Evolutionary conservation across 2,113 vertebrate species (phyloP).

Genomic region (Macheiramphus alcinus): DNA sequence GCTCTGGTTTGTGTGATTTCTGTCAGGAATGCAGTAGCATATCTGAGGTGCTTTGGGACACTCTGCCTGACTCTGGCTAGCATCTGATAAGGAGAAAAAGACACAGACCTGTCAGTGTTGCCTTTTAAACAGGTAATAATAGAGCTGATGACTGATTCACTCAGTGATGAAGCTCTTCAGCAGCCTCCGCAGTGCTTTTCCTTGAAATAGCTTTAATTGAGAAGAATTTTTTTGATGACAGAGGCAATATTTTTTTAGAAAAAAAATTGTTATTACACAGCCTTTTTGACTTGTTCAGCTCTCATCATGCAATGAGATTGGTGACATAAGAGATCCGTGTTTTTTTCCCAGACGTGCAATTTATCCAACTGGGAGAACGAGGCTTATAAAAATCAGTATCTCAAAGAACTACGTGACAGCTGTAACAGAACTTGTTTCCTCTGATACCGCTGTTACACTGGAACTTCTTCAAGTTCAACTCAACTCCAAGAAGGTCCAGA

Average conservation of each 20-base stretch:
- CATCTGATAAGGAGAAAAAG: neutral
- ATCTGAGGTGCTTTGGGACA: neutral
- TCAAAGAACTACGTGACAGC: neutral
- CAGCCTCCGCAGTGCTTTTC: neutral
- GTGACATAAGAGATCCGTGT: neutral
- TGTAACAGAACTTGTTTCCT: neutral
- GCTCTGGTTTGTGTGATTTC: neutral
- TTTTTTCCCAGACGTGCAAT: neutral
- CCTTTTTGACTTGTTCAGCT: neutral
- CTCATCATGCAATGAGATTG: neutral
- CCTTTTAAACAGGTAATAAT: neutral
- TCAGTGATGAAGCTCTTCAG: neutral
- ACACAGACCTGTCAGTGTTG: neutral
- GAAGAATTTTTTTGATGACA: neutral
- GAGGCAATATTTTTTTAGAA: rapidly evolving
- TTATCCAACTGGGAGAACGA: neutral
- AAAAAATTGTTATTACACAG: neutral
- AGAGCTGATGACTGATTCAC: neutral
- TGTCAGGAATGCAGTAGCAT: neutral
- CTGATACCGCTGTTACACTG: neutral
- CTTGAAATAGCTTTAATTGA: neutral
- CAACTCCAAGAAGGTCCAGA: neutral
- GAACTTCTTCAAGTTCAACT: neutral
- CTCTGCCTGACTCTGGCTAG: neutral
- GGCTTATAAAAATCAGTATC: neutral